Conservation (phyloP, 2,113 vertebrate genomes). For the Neolamprologus caudopunctatus region DNA sequence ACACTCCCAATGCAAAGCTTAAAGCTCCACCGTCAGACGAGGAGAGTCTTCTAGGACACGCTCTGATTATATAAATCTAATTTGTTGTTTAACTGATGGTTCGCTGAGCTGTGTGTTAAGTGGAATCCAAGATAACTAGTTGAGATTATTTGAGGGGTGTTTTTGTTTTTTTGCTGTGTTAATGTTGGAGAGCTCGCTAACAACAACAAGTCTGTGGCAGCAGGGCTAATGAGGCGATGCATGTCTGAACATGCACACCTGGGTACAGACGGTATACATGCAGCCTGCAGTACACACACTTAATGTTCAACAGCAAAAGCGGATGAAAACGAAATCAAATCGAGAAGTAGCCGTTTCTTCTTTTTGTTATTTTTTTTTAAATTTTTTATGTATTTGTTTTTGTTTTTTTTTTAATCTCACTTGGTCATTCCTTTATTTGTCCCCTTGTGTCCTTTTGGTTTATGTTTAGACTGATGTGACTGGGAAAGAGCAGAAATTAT, state of each 20-base stretch:
- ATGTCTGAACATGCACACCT: slow-evolving; percentile 61
- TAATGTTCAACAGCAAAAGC: background rate
- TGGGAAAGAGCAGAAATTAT: background rate
- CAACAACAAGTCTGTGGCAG: slow-evolving; percentile 54
- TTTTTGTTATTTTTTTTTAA: background rate
- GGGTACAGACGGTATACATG: slow-evolving; percentile 22
- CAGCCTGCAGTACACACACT: slow-evolving; percentile 16
- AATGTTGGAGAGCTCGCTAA: slow-evolving; percentile 8
- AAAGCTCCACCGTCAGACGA: background rate
- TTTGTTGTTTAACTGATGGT: background rate
- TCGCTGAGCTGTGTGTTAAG: background rate
- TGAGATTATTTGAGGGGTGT: background rate
- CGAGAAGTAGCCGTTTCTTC: background rate
- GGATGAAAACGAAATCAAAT: background rate
- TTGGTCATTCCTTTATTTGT: background rate
- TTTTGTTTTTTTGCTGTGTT: background rate
- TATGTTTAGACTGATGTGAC: background rate
- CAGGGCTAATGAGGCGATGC: slow-evolving; percentile 51
- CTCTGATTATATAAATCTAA: background rate
- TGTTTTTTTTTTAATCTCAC: background rate
- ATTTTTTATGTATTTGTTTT: background rate
- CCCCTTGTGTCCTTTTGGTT: background rate
- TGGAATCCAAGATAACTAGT: background rate
- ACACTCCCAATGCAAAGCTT: background rate
- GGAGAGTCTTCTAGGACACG: slow-evolving; percentile 1